These are phyloP conservation scores for Drosophila malerkotliana DNA, from an alignment of 1,140 invertebrate species.

Conservation along the genomic window DNA sequence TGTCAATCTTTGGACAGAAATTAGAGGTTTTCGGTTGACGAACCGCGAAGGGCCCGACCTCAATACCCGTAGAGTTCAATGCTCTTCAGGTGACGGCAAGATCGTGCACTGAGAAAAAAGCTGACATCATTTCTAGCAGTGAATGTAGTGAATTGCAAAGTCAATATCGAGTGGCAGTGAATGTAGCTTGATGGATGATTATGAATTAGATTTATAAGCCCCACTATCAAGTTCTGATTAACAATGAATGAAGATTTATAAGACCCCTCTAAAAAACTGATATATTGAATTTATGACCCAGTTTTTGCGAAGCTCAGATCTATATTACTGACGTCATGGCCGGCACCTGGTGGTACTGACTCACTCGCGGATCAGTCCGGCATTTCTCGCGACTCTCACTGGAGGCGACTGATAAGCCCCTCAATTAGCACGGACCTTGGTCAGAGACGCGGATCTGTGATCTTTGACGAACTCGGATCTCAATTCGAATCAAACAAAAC, in stretches of 20 bases:
- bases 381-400: not conserved
- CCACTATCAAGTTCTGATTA: too few relatives aligned
- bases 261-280: too few relatives aligned
- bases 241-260: too few relatives aligned
- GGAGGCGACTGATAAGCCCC: slow-evolving; percentile 8
- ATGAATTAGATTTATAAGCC: not conserved
- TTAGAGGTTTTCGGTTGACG: slow-evolving; percentile 6
- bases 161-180: not conserved
- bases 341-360: slow-evolving; percentile 13
- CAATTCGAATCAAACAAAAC: slow-evolving; percentile 22
- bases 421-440: slow-evolving; percentile 37
- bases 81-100: not conserved
- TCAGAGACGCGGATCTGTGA: slow-evolving; percentile 8
- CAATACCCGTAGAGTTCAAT: slow-evolving; percentile 3
- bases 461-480: slow-evolving; percentile 18
- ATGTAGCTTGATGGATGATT: too few relatives aligned
- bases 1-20: slow-evolving; percentile 2
- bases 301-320: not conserved
- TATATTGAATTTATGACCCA: not conserved
- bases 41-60: slow-evolving; percentile 1
- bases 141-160: too few relatives aligned
- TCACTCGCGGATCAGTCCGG: slow-evolving; percentile 37
- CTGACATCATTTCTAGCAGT: not conserved
- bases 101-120: slow-evolving; percentile 2
- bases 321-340: slow-evolving; percentile 33